A percentile compares a stretch with the other conserved stretches of the same genome.
Evolutionary conservation across 1,140 invertebrate species (phyloP).

Genomic region (Zophobas atratus): DNA sequence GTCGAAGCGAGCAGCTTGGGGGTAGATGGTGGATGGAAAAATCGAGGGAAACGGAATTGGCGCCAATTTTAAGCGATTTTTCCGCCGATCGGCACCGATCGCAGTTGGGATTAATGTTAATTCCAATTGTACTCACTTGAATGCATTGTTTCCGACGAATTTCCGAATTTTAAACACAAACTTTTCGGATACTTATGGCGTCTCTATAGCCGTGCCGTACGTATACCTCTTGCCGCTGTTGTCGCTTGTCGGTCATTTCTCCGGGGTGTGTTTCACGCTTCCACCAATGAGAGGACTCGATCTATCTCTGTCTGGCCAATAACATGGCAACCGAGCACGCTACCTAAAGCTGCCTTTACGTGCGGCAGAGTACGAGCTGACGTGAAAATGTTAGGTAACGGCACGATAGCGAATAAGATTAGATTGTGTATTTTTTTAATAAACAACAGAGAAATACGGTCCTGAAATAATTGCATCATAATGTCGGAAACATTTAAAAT

Average conservation of each 20-base stretch:
- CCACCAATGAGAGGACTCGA: slow-evolving; percentile 11
- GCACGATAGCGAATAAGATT: background rate
- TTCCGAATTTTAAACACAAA: slow-evolving; percentile 48
- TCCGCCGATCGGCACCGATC: background rate
- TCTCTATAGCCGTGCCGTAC: slow-evolving; percentile 49
- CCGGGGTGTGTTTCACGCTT: slow-evolving; percentile 7
- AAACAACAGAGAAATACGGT: too few relatives aligned
- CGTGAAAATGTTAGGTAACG: background rate
- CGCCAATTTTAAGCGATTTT: background rate
- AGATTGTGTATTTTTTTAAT: too few relatives aligned
- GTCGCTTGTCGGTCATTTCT: slow-evolving; percentile 46
- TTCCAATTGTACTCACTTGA: slow-evolving; percentile 47
- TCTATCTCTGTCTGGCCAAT: slow-evolving; percentile 6
- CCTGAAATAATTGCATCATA: too few relatives aligned
- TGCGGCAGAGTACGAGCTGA: background rate
- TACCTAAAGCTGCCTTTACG: slow-evolving; percentile 6
- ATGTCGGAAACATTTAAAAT: too few relatives aligned
- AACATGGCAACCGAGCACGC: slow-evolving; percentile 30
- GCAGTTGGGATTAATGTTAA: background rate
- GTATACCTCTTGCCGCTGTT: slow-evolving; percentile 42
- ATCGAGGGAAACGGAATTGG: slow-evolving; percentile 24
- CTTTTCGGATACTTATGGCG: slow-evolving; percentile 59
- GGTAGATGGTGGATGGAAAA: slow-evolving; percentile 48
- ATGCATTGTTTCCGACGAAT: slow-evolving; percentile 49
- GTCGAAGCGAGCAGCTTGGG: slow-evolving; percentile 59